A percentile compares a stretch with the other conserved stretches of the same genome.
Evolutionary conservation across 1,140 invertebrate genomes (phyloP).

Genomic region (Diabrotica undecimpunctata): DNA sequence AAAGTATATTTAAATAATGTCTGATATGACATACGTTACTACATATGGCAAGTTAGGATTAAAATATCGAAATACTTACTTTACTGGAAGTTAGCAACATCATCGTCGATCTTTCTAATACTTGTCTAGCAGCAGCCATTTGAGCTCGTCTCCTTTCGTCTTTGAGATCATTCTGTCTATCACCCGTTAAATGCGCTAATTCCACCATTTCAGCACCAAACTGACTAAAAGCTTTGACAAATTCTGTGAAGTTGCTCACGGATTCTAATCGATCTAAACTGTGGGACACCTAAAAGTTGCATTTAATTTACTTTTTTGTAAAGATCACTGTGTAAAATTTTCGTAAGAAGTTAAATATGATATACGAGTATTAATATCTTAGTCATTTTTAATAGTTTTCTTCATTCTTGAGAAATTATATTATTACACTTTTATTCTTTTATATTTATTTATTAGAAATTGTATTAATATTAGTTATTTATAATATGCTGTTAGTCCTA

Average conservation of each 20-base stretch:
- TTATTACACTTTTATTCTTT: no score
- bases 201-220: slow-evolving; percentile 99
- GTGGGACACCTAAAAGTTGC: slow-evolving; percentile 64
- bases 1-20: no score
- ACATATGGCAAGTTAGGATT: no score
- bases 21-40: no score
- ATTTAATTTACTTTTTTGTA: not conserved
- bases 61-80: slow-evolving; percentile 49
- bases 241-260: slow-evolving; percentile 96
- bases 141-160: slow-evolving; percentile 92
- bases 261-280: slow-evolving; percentile 85
- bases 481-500: no score
- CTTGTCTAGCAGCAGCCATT: slow-evolving; percentile 90
- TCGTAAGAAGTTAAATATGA: not conserved
- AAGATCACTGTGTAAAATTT: not conserved
- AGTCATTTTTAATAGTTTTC: no score
- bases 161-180: slow-evolving; percentile 83
- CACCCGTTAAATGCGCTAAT: slow-evolving; percentile 86
- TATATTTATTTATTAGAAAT: no score
- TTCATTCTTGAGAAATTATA: no score
- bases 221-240: slow-evolving; percentile 97
- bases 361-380: not conserved
- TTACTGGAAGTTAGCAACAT: slow-evolving; percentile 96
- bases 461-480: no score
- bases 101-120: slow-evolving; percentile 96